Percentiles rank a stretch among this genome's conserved stretches.
Evolutionary conservation across 2,113 vertebrate species (phyloP).

Genomic region (Heterotis niloticus): DNA sequence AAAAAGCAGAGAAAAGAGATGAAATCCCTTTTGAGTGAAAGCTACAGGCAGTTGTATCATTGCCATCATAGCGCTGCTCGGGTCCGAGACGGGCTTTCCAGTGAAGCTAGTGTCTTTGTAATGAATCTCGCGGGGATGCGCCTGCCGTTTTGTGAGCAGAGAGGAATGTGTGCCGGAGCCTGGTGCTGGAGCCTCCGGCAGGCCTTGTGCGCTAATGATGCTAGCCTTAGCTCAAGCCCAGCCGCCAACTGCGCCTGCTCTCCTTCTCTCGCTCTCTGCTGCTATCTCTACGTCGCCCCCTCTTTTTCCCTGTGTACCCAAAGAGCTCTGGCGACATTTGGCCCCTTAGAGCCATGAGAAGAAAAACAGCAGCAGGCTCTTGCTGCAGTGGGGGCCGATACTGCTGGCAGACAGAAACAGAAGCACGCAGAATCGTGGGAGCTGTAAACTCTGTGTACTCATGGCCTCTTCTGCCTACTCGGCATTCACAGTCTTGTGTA

Average conservation of each 20-base stretch:
- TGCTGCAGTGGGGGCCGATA: too few relatives aligned
- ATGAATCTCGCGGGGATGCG: conserved; percentile 61
- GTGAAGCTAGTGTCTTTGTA: conserved; percentile 56
- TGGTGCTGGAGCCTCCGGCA: conserved; percentile 56
- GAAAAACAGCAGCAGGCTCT: too few relatives aligned
- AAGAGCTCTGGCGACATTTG: neutral
- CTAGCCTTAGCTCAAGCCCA: conserved; percentile 55
- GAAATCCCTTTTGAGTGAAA: conserved; percentile 60
- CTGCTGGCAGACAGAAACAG: neutral
- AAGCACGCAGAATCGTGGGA: neutral
- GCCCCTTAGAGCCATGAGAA: neutral
- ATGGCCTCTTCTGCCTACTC: too few relatives aligned
- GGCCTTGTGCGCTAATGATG: conserved; percentile 60
- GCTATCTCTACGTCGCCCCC: neutral
- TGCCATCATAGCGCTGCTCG: conserved; percentile 54
- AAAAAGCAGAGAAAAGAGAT: conserved; percentile 29
- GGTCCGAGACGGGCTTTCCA: conserved; percentile 54
- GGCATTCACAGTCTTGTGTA: too few relatives aligned
- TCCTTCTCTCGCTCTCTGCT: neutral
- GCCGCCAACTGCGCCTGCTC: conserved; percentile 25
- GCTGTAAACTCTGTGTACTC: neutral
- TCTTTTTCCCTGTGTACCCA: neutral
- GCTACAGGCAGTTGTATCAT: conserved; percentile 59
- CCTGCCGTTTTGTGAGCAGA: conserved; percentile 45
- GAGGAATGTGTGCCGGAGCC: conserved; percentile 57